Evolutionary conservation across 2,113 vertebrate genomes (phyloP).

Genomic region (Aegithalos caudatus): DNA sequence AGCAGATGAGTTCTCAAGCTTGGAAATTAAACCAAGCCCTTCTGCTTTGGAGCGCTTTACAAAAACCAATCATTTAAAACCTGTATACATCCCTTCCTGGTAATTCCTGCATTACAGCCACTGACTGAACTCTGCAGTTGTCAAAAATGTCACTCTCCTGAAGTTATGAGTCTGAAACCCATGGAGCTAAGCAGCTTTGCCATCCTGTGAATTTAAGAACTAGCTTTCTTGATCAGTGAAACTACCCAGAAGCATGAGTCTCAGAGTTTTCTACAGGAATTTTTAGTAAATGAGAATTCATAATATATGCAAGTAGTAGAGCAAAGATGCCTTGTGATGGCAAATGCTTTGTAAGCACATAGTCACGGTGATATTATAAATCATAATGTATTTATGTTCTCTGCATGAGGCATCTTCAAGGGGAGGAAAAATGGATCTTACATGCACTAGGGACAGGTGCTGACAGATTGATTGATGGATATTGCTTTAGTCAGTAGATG

Average conservation of each 20-base stretch:
- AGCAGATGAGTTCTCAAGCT: neutral
- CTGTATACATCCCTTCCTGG: neutral
- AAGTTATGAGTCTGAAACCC: neutral
- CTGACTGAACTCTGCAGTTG: neutral
- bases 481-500: neutral
- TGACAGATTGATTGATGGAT: constrained; percentile 22
- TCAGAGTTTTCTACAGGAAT: neutral
- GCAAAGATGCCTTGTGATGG: constrained; percentile 11
- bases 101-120: neutral
- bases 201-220: neutral
- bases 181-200: constrained; percentile 42
- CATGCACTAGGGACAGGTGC: constrained; percentile 7
- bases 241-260: neutral
- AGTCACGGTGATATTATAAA: neutral
- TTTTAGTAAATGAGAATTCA: constrained; percentile 7
- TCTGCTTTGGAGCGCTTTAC: neutral
- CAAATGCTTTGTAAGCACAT: constrained; percentile 36
- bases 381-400: constrained; percentile 27
- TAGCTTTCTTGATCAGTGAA: neutral
- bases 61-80: neutral
- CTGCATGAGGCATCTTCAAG: neutral
- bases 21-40: neutral
- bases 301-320: neutral
- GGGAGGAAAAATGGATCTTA: constrained; percentile 26
- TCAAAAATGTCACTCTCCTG: constrained; percentile 8